Evolutionary conservation across 2,797 vertebrate genomes (phyloP), one percentile per base, ranked within the genome.

Genomic region (Coracias cyanogaster): DNA sequence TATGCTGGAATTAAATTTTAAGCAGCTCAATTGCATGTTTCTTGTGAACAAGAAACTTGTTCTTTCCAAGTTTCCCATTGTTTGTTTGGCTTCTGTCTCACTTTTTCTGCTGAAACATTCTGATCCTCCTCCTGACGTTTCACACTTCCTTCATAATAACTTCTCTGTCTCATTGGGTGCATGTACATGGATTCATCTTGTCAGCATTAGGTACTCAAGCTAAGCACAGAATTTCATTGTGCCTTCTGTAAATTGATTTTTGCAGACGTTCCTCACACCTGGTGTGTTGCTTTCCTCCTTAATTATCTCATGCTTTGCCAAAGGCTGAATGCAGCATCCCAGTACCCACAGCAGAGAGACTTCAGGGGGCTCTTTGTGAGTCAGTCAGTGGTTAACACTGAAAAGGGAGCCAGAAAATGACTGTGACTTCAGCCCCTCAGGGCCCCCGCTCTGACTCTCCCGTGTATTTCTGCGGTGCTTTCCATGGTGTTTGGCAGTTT

Each of bases 401-500:
- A 28, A 61, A 35, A 72, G 22, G 39, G 12, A 87, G 12, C 18
- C 43, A 48, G 55, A 28, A 65, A 64, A 15, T 7, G 3, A 29
- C 11, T 9, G 31, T 28, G 41, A 20, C 52, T 77, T 78, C 5
- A 4, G 24, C 19, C 37, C 33, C 20, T 39, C 10, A 17, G 41
- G 31, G 15, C 35, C 39, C 26, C 33, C 61, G 31, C 57, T 55
- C 57, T 49, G 22, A 77, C 35, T 62, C 19, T 62, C 19, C 29
- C 15, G 28, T 10, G 5, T 26, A 43, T 80, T 86, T 66, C 69
- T 91, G 37, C 48, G 51, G 3, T 29, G 45, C 20, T 64, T 85
- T 67, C 1, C 0, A 0, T 41, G 41, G 5, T 28, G 20, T 24
- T 52, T 29, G 48, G 15, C 52, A 31, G 15, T 55, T 66, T 90